phyloP scores from a whole-genome alignment of 2,888 invertebrate genomes.

The Chalcosyrphus nemorum region DNA sequence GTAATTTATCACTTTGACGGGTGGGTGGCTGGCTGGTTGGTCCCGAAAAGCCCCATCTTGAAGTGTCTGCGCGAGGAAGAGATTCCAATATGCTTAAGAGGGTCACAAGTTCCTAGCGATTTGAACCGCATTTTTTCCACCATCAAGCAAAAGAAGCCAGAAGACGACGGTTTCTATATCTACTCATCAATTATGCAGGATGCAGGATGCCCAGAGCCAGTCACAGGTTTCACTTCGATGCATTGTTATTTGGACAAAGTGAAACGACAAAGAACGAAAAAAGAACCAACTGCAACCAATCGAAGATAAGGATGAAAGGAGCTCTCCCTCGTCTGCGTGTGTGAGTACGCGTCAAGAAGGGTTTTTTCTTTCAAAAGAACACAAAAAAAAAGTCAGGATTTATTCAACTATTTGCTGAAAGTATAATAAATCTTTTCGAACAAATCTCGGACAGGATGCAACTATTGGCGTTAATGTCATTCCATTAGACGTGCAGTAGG shows the following conservation, averaged over 20 bases:
- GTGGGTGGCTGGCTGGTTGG: constrained; percentile 21
- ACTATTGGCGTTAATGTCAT: constrained; percentile 64
- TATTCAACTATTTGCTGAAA: constrained; percentile 67
- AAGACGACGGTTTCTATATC: not conserved
- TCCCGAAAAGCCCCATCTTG: not conserved
- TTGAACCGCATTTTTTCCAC: constrained; percentile 48
- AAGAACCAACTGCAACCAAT: constrained; percentile 11
- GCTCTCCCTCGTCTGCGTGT: not conserved
- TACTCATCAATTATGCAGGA: constrained; percentile 67
- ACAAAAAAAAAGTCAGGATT: constrained; percentile 34
- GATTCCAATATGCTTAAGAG: constrained; percentile 71
- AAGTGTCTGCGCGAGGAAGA: not conserved
- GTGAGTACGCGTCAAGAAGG: not conserved
- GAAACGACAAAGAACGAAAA: not conserved
- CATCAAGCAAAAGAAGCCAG: not conserved
- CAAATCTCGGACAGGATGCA: constrained; percentile 57
- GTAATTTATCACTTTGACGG: constrained; percentile 72
- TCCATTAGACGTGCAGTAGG: constrained; percentile 19
- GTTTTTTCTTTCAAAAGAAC: not conserved
- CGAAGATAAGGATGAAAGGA: constrained; percentile 46
- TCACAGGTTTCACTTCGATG: constrained; percentile 34
- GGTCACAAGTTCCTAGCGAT: constrained; percentile 53
- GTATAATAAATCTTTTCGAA: constrained; percentile 67
- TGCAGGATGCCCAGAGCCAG: not conserved
- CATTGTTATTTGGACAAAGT: constrained; percentile 34